Conservation (phyloP, 2,113 vertebrate genomes). For the Vulpes ferrilata region DNA sequence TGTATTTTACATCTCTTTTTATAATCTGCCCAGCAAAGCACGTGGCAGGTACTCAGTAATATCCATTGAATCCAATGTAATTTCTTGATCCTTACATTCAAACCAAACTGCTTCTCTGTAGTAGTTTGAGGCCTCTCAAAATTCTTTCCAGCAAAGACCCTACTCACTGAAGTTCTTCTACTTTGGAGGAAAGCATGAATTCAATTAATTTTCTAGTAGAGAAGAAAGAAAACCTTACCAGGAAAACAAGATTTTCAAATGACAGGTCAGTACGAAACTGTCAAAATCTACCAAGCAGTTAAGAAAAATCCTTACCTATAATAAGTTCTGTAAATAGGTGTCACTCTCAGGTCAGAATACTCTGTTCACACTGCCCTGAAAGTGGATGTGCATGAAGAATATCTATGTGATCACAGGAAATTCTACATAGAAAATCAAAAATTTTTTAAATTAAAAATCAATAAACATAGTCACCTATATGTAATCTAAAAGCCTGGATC, state of each 20-base stretch:
- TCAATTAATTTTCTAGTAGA: conserved; percentile 22
- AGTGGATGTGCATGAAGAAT: not conserved
- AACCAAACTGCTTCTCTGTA: not conserved
- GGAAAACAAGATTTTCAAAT: conserved; percentile 30
- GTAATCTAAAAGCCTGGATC: not conserved
- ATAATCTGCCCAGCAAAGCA: not conserved
- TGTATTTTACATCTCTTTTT: not conserved
- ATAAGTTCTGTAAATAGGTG: not conserved
- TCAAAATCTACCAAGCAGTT: conserved; percentile 53
- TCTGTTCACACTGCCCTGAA: not conserved
- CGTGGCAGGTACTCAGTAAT: not conserved
- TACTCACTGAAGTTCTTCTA: not conserved
- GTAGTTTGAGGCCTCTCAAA: not conserved
- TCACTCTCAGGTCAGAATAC: not conserved
- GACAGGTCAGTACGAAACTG: not conserved
- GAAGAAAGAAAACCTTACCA: conserved; percentile 17
- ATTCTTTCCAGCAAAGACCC: not conserved
- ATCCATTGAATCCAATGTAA: not conserved
- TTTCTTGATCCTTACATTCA: not conserved
- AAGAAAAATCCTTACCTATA: conserved; percentile 17
- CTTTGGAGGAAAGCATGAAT: not conserved
- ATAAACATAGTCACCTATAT: not conserved
- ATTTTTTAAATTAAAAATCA: not conserved
- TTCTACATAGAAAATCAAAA: not conserved
- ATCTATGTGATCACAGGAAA: not conserved